Conservation (phyloP, 2,888 invertebrate species). For the Drosophila koepferae region DNA sequence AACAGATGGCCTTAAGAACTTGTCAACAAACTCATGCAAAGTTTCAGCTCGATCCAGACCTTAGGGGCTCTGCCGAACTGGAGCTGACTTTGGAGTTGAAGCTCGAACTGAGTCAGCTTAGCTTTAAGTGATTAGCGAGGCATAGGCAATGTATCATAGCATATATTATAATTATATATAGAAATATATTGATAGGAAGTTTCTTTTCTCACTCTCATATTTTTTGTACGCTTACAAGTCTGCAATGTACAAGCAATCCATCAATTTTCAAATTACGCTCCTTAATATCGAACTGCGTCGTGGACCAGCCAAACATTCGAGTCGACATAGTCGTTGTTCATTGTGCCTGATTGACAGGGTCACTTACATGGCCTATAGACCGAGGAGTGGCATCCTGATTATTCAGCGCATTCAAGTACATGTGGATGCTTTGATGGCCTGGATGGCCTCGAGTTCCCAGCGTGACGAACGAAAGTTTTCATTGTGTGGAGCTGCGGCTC, state of each 20-base stretch:
- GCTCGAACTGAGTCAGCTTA: background rate
- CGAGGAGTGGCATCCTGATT: background rate
- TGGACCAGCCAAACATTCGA: background rate
- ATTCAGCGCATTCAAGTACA: constrained; percentile 1
- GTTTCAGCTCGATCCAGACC: background rate
- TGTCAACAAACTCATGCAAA: background rate
- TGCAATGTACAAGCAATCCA: constrained; percentile 2
- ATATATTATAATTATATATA: background rate
- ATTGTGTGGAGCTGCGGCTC: background rate
- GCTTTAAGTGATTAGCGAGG: background rate
- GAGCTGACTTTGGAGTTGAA: background rate
- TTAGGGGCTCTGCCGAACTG: background rate
- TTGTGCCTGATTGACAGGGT: constrained; percentile 8
- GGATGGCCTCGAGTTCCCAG: constrained; percentile 15
- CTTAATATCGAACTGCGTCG: background rate
- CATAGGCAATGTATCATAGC: background rate
- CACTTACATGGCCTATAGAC: constrained; percentile 4
- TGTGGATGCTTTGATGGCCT: constrained; percentile 13
- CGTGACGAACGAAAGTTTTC: constrained; percentile 23
- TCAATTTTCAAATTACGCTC: constrained; percentile 8
- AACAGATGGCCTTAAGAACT: background rate
- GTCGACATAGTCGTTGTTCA: background rate
- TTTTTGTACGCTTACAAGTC: background rate
- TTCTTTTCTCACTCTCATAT: background rate
- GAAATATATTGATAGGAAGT: background rate